phyloP scores from a whole-genome alignment of 2,888 invertebrate genomes.

The Eristalinus sepulchralis region DNA sequence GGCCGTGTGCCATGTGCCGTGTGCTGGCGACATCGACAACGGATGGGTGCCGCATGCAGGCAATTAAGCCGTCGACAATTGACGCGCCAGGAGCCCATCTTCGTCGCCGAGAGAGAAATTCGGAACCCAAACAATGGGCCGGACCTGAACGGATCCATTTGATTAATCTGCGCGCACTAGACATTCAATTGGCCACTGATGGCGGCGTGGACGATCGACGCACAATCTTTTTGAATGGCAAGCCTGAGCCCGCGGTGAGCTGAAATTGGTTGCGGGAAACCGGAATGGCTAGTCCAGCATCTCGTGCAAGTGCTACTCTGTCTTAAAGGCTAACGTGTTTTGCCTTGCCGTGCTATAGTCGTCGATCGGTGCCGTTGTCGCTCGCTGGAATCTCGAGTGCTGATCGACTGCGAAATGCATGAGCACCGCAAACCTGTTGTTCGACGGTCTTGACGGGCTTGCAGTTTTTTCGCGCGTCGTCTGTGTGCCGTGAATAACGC shows the following conservation, averaged over 20 bases:
- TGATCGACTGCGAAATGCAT: conserved; percentile 31
- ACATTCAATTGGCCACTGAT: conserved; percentile 8
- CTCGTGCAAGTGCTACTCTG: conserved; percentile 2
- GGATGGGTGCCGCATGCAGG: not conserved
- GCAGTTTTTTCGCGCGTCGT: not conserved
- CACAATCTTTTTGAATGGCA: conserved; percentile 2
- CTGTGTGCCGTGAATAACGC: not conserved
- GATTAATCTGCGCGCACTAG: conserved; percentile 3
- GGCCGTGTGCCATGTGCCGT: not conserved
- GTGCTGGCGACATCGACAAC: not conserved
- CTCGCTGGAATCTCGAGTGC: not conserved
- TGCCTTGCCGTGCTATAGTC: conserved; percentile 60
- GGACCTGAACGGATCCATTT: conserved; percentile 3
- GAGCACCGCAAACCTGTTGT: conserved; percentile 55
- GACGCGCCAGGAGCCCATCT: not conserved
- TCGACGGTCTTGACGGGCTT: not conserved
- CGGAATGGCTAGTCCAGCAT: conserved; percentile 33
- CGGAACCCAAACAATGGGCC: not conserved
- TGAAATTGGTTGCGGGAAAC: conserved; percentile 21
- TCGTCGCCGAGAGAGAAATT: not conserved
- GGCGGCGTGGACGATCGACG: not conserved
- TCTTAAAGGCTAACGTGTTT: conserved; percentile 66
- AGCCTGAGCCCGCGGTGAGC: not conserved
- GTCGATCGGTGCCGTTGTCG: conserved; percentile 30
- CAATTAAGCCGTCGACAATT: conserved; percentile 3